phyloP scores from a whole-genome alignment of 1,140 invertebrate species.

The Steinernema khuongi region DNA sequence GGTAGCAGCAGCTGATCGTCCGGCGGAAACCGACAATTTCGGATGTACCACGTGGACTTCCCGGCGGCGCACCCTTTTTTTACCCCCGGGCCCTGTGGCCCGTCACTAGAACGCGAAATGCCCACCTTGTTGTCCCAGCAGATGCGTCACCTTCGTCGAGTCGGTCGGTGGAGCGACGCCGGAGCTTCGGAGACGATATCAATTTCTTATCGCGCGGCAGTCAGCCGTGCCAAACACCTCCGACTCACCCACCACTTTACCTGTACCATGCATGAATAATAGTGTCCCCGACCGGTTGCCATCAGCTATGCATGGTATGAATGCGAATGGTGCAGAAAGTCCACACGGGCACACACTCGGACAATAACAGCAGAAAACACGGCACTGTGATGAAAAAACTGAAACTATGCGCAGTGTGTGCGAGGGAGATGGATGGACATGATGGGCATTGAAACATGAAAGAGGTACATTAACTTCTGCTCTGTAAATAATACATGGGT shows the following conservation, averaged over 20 bases:
- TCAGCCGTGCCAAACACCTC: background rate
- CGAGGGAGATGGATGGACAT: background rate
- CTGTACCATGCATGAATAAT: constrained; percentile 14
- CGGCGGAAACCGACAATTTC: background rate
- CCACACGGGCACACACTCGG: background rate
- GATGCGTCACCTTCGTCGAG: constrained; percentile 1
- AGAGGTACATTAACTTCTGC: no score
- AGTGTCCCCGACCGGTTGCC: background rate
- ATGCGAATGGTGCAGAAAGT: background rate
- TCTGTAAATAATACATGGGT: no score
- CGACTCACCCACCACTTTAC: background rate
- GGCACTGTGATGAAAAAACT: background rate
- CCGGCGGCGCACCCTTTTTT: background rate
- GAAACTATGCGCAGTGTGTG: background rate
- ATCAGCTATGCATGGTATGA: background rate
- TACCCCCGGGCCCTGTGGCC: background rate
- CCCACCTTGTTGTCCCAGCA: background rate
- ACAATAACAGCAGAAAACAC: background rate
- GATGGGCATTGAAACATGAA: no score
- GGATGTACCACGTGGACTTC: background rate
- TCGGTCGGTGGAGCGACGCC: background rate
- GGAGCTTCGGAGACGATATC: background rate
- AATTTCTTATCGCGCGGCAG: background rate
- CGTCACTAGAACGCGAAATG: no score
- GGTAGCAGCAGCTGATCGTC: background rate